Base-by-base conservation (phyloP, 2,888 invertebrate species). In the Lapara coniferarum region DNA sequence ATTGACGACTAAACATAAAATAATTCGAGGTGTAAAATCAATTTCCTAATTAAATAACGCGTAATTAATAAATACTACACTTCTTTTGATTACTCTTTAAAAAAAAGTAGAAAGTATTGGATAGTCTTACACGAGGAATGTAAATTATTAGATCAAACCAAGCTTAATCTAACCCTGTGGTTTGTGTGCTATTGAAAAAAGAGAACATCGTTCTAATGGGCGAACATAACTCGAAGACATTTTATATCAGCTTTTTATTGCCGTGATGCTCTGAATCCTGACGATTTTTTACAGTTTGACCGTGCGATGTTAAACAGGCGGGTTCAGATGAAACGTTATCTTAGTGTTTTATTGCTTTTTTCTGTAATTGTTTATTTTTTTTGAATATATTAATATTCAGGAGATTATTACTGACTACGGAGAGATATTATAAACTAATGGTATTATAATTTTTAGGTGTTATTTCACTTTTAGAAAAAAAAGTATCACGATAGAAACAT, bases 201-300 rank as follows among this genome's bases (percentile, higher is more conserved):
- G 37, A 57, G 6, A 57, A 37, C 6, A 37, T 37, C 7, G 16
- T 19, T 10, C 19, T 55, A 55, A 55, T 55, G 55, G 55, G 55
- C 4, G 12, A 55, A 10, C 55, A 19, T 55, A 55, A 19, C 55
- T 55, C 55, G 55, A 19, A 2, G 19, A 37, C 30, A 57, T 57
- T 57, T 57, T 57, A 30, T 57, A 57, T 57, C 30, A 30, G 55
- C 55, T 55, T 55, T 55, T 55, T 55, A 55, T 55, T 10, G 55
- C 2, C 8, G 10, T 10, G 19, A 12, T 55, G 55, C 19, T 55
- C 55, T 19, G 55, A 55, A 0, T 19, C 55, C 55, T 55, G 10
- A 55, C 19, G 55, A 37, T 37, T 53, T 53, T 55, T 55, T 55
- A 55, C 10, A 55, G 3, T 19, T 55, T 55, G 10, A 19, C 55